A percentile compares a stretch with the other conserved stretches of the same genome.
phyloP scores from a whole-genome alignment of 2,888 invertebrate species.

The Hecatera dysodea region DNA sequence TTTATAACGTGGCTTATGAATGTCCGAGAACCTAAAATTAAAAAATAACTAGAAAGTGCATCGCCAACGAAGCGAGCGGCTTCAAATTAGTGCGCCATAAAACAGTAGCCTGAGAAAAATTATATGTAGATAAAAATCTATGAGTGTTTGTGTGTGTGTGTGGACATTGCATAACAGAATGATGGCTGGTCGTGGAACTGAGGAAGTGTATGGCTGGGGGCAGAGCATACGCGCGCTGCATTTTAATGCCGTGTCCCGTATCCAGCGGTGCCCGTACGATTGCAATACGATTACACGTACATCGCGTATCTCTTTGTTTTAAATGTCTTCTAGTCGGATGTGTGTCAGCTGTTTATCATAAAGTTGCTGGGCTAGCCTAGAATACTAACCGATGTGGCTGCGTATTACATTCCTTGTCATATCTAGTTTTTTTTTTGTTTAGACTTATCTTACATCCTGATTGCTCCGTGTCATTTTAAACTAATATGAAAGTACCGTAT shows the following conservation, averaged over 20 bases:
- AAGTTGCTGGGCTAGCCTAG: constrained; percentile 40
- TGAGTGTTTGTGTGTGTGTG: constrained; percentile 60
- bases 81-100: constrained; percentile 55
- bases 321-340: constrained; percentile 46
- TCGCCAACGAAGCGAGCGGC: constrained; percentile 49
- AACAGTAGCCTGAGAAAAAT: constrained; percentile 54
- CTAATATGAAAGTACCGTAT: neutral
- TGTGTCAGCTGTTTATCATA: constrained; percentile 58
- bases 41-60: constrained; percentile 49
- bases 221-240: constrained; percentile 77
- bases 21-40: constrained; percentile 41
- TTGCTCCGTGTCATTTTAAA: neutral
- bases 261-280: constrained; percentile 60
- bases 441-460: neutral
- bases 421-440: neutral
- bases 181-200: constrained; percentile 63
- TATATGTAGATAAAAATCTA: constrained; percentile 54
- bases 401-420: constrained; percentile 19
- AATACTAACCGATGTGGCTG: constrained; percentile 35
- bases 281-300: constrained; percentile 64
- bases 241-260: constrained; percentile 77
- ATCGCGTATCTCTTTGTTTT: constrained; percentile 58
- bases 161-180: constrained; percentile 74
- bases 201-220: constrained; percentile 70
- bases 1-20: constrained; percentile 37